Base-by-base conservation (phyloP, 2,113 vertebrate genomes). In the Macaca nemestrina region DNA sequence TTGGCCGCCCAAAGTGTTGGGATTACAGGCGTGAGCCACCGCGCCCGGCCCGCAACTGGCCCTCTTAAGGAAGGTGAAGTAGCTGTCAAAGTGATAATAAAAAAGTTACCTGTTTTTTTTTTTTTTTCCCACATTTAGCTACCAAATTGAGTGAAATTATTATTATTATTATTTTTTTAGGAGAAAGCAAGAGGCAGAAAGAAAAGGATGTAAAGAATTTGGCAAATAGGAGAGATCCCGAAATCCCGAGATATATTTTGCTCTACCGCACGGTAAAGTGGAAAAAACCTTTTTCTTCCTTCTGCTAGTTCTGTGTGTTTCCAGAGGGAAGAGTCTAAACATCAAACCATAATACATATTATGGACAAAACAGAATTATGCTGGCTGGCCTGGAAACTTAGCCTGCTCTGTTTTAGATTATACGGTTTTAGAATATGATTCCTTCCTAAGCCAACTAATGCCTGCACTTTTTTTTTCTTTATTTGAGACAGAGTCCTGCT, bases 41-140 rank as follows among this genome's bases (percentile, higher is more conserved):
- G 2, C 0, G 0, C 52, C 52, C 0, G 18, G 52, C 18, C 52
- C 0, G 1, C n/a, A 12, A 38, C 10, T 17, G 61, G 30, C 6
- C 22, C 12, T 20, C 43, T 86, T 35, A 35, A 67, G 48, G 14
- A 45, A 84, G 45, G 13, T 38, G 48, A 18, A 72, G 22, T 8
- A 48, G 30, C 20, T 68, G 20, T 32, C 68, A 87, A 4, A 38
- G 22, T 13, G 40, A 68, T 32, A 57, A 38, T 45, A 30, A 67
- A 30, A 48, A 64, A 61, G 20, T n/a, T 61, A 90, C 1, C 45
- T 78, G 23, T 4, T 27, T 16, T 30, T 30, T 18, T 40, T 40
- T 43, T 22, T 32, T 35, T 16, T 81, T 0, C 32, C 1, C 32
- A 25, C 30, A 22, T n/a, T 48, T 75, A 95, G n/a, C 7, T 43